Evolutionary conservation across 2,797 vertebrate genomes (phyloP), one percentile per base, ranked within the genome.

Genomic region (Morelia viridis): DNA sequence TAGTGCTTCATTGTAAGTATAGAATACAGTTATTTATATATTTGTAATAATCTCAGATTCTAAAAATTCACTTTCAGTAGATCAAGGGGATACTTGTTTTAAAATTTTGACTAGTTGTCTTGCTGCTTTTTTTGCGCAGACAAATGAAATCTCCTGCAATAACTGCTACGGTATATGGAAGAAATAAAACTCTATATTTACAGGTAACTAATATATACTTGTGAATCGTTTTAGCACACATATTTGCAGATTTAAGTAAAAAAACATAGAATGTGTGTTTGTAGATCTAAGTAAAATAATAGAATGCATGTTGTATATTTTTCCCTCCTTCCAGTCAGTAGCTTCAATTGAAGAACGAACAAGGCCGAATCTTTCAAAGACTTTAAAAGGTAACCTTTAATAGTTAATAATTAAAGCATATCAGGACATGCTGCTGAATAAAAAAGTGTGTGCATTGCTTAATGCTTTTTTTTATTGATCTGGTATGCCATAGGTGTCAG

Each of bases 121-220:
- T n/a, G 15, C 60, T 83, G 62, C 35, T 64, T 64, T 91, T 94
- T 90, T 91, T 94, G 87, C 94, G 24, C 96, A 99, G 99, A 96
- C 98, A 99, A 95, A 99, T 99, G 98, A 99, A 99, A 96, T 99
- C 98, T 94, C 99, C 98, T 95, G 98, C 98, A 53, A 98, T 99
- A 96, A 99, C 98, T 92, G 98, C 98, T 92, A 99, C 98, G 85
- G 96, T 99, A 96, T 98, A 98, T 80, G 99, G 99, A 83, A 98
- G 98, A 96, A 99, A 98, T 96, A 99, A 99, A 97, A 99, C 99
- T 35, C 98, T 99, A 94, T 99, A 99, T 97, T 97, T 99, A 97
- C 98, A 99, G 98, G 98, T 99, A 97, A 97, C 91, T 50, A 85
- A 2, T 94, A 84, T 31, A 22, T 84, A 80, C 0, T 0, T 92